A percentile compares a stretch with the other conserved stretches of the same genome.
These are phyloP conservation scores for Cantharis nigra DNA, from an alignment of 2,888 invertebrate genomes.

Conservation along the genomic window DNA sequence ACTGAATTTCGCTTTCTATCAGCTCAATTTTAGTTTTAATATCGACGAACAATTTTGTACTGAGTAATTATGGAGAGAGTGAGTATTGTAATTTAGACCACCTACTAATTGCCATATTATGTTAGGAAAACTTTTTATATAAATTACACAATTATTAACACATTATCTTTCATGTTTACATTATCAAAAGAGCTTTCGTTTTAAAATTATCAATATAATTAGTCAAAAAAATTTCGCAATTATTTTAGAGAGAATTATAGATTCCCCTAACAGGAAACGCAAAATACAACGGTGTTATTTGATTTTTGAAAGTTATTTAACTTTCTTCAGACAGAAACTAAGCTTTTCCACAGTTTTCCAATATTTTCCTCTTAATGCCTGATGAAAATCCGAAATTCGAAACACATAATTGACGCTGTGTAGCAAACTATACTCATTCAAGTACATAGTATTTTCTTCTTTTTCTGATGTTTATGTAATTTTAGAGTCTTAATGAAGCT, in stretches of 20 bases:
- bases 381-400: too few relatives aligned
- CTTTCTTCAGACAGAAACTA: too few relatives aligned
- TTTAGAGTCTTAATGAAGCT: conserved; percentile 30
- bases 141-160: neutral
- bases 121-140: neutral
- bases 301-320: too few relatives aligned
- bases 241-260: neutral
- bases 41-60: neutral
- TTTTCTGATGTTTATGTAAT: too few relatives aligned
- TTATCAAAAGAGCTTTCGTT: neutral
- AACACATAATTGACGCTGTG: too few relatives aligned
- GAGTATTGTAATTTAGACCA: neutral
- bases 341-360: too few relatives aligned
- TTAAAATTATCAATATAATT: neutral
- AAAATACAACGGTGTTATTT: neutral
- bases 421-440: too few relatives aligned
- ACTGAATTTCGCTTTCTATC: neutral
- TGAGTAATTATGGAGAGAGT: neutral
- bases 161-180: neutral
- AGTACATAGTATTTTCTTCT: too few relatives aligned
- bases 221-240: neutral
- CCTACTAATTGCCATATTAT: neutral
- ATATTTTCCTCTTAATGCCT: too few relatives aligned
- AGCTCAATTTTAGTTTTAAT: neutral
- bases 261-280: neutral